Evolutionary conservation across 1,140 invertebrate species (phyloP), one percentile per base, ranked within the genome.

Genomic region (Augochlora pura): DNA sequence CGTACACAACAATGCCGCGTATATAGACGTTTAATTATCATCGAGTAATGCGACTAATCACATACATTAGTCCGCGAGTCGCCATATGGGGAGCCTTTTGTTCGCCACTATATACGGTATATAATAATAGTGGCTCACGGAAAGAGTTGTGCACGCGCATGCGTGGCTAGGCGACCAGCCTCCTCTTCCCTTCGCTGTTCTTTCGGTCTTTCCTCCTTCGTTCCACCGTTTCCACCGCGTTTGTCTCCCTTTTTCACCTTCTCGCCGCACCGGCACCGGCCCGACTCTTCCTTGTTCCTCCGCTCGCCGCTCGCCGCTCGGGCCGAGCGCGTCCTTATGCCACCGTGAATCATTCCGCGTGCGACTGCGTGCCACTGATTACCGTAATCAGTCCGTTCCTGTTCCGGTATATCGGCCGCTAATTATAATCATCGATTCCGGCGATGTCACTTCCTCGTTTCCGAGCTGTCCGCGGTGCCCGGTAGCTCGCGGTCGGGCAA

Each of bases 1-100:
- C 91, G 91, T 91, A 52, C 18, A 52, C 18, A 93, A 93, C 92
- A 93, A 93, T 93, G 89, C 90, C 86, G 87, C 76, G 84, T 62
- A 71, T 91, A 91, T 91, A 92, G 91, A 93, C 91, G 89, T 93
- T 93, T 93, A 93, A 93, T 93, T 93, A 92, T 91, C 92, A 93
- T 92, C 93, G 92, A 93, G 91, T 92, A 93, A 92, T 93, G 84
- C 77, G 89, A 90, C 92, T 93, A 93, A 93, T 93, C 90, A 93
- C 92, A 93, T 93, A 93, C 82, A 93, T 93, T 93, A 93, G 87
- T 69, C 73, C 86, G 86, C 88, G 88, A 89, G 88, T 91, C 89
- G 90, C 89, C 92, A 93, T 93, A 92, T 93, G 92, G 91, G 88
- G 85, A 88, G 23, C 73, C 85, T 86, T 86, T 86, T 86, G 85